These are phyloP conservation scores for Cyclopterus lumpus DNA, from an alignment of 2,797 vertebrate genomes.

Conservation along the genomic window DNA sequence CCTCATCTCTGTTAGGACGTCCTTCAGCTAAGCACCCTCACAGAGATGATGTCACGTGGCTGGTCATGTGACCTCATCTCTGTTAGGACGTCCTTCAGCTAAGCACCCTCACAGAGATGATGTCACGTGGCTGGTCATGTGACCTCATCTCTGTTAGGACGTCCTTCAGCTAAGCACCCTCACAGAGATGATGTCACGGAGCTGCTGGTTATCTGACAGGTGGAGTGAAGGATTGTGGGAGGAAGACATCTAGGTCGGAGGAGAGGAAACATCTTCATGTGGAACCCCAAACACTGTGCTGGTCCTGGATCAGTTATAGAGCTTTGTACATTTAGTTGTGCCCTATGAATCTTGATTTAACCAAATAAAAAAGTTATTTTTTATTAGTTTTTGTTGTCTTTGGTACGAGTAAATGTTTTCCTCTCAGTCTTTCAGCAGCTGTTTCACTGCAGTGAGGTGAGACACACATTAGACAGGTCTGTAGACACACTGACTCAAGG, in stretches of 20 bases:
- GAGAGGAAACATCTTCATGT: conserved; percentile 3
- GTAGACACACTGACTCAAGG: conserved; percentile 6
- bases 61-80: no score
- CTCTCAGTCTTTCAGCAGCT: background rate
- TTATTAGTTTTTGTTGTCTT: background rate
- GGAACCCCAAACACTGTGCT: background rate
- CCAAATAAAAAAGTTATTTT: background rate
- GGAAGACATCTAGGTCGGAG: background rate
- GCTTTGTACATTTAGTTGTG: background rate
- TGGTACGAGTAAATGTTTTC: background rate
- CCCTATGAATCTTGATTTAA: no score
- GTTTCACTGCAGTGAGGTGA: conserved; percentile 13
- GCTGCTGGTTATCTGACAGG: conserved; percentile 15
- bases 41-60: no score
- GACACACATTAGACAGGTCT: conserved; percentile 16
- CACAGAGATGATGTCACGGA: no score
- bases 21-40: no score
- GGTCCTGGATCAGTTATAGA: background rate
- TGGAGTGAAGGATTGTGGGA: background rate
- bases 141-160: no score
- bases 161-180: no score
- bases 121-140: no score
- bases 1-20: no score
- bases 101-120: no score
- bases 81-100: no score